These are phyloP conservation scores for Camelus bactrianus DNA, from an alignment of 2,113 vertebrate species.

Conservation along the genomic window DNA sequence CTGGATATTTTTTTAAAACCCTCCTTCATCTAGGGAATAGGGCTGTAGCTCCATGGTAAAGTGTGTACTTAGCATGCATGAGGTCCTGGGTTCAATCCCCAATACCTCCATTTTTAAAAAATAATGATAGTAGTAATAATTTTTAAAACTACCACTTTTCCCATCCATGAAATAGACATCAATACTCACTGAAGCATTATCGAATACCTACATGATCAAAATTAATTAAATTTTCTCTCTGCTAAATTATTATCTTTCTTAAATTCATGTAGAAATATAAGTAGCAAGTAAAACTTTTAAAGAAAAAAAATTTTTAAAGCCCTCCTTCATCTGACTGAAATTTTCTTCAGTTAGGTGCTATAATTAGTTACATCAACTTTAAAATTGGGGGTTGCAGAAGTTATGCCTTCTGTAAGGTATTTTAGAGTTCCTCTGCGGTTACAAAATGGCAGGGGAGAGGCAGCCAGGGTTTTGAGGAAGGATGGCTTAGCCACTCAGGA, in stretches of 20 bases:
- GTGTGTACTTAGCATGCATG: no score
- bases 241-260: background rate
- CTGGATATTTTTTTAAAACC: background rate
- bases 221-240: background rate
- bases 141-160: background rate
- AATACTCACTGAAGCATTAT: background rate
- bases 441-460: background rate
- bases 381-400: background rate
- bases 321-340: background rate
- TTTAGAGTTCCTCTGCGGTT: slow-evolving; percentile 61
- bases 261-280: background rate
- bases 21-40: no score
- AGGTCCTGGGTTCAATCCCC: no score
- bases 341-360: background rate
- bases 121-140: no score
- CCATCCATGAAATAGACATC: background rate
- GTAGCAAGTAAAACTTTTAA: background rate
- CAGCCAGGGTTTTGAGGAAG: slow-evolving; percentile 43
- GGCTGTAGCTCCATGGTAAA: no score
- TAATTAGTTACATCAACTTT: background rate
- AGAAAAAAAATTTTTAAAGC: background rate
- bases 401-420: background rate
- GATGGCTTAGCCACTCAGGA: slow-evolving; percentile 10
- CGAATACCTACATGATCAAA: background rate
- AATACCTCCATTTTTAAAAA: no score